Evolutionary conservation across 2,888 invertebrate genomes (phyloP), one percentile per base, ranked within the genome.

Genomic region (Amiota minor): DNA sequence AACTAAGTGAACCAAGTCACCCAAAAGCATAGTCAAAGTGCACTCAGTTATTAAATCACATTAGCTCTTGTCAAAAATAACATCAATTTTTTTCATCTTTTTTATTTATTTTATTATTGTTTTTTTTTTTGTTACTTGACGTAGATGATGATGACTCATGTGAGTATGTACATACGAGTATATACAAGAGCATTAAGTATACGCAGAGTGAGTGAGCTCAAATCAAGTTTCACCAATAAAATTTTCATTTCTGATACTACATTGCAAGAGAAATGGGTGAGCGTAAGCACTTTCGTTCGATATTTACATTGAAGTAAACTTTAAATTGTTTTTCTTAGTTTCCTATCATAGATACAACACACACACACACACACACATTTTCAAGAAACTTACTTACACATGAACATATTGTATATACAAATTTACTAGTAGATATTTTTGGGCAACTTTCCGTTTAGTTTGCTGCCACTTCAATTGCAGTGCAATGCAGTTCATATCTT

Each of bases 391-490:
- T 35, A 35, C 2, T 6, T 35, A 35, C 6, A 35, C 6, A 35
- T 23, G n/a, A n/a, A n/a, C n/a, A n/a, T n/a, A n/a, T n/a, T 23
- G 23, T 23, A 23, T 23, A 3, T 2, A 23, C 23, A 23, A 2
- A 23, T 35, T 35, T 35, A 35, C 35, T 35, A 6, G 35, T 64
- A 50, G 4, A 64, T 61, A 50, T 14, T 61, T 47, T n/a, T 12
- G 6, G 61, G 59, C 68, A 62, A 71, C 4, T 14, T 50, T 12
- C 74, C 53, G 20, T 35, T 14, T n/a, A 61, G 59, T 71, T 75
- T 35, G 45, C 64, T 9, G 45, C 9, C 64, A n/a, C 14, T 45
- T 64, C 64, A 8, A 35, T 35, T 35, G 35, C 35, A 35, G 55
- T 59, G 9, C 18, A 16, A 59, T 59, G 14, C 3, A 10, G 2